These are phyloP conservation scores for Sminthurides aquaticus DNA, from an alignment of 2,888 invertebrate species.

Conservation along the genomic window DNA sequence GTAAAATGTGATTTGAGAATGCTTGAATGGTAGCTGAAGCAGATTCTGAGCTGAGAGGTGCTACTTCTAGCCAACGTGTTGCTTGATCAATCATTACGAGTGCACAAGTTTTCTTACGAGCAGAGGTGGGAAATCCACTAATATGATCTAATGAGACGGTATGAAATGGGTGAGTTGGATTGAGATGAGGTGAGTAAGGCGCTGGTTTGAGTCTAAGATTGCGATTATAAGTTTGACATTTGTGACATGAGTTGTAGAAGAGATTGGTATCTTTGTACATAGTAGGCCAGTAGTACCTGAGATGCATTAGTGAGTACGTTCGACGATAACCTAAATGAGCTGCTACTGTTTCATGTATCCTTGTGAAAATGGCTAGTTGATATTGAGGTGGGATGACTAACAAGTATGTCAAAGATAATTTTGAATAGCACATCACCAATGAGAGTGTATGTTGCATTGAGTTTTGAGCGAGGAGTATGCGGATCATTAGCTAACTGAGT, in stretches of 20 bases:
- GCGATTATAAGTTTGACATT: neutral
- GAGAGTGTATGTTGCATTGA: neutral
- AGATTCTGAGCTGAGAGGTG: neutral
- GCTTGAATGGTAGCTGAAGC: neutral
- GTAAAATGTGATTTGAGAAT: neutral
- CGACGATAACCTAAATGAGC: conserved; percentile 1
- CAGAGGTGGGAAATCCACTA: neutral
- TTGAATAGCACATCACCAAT: neutral
- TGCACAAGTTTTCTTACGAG: conserved; percentile 20
- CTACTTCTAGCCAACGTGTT: conserved; percentile 35
- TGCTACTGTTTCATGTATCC: neutral
- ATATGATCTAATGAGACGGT: neutral
- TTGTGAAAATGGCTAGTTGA: neutral
- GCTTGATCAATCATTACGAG: conserved; percentile 35
- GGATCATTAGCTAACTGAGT: neutral
- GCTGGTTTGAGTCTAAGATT: neutral
- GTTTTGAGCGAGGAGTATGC: neutral
- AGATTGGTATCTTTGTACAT: neutral
- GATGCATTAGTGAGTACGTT: neutral
- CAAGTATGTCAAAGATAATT: neutral
- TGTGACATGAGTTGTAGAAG: neutral
- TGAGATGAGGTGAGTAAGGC: neutral
- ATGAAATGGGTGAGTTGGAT: neutral
- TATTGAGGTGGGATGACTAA: neutral
- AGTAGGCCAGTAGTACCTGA: neutral